These are phyloP conservation scores for Gopherus evgoodei DNA, from an alignment of 2,113 vertebrate species.

Conservation along the genomic window DNA sequence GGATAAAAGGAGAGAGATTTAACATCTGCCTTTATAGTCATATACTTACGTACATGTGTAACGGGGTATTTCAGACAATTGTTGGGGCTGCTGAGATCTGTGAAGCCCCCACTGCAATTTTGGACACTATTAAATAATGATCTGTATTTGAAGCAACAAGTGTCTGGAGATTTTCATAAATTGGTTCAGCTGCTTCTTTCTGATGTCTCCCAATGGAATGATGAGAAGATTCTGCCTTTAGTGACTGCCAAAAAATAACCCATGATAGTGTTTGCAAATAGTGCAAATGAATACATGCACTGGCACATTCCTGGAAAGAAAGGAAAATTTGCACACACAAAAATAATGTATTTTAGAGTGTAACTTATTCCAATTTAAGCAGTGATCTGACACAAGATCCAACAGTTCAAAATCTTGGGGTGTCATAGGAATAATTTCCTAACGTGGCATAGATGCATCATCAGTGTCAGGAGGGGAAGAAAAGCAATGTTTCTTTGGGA, in stretches of 20 bases:
- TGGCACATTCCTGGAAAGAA: neutral
- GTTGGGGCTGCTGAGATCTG: neutral
- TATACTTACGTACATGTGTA: neutral
- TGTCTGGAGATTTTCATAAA: neutral
- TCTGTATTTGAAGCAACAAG: neutral
- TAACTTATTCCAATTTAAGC: neutral
- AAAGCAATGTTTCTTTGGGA: neutral
- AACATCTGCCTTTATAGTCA: neutral
- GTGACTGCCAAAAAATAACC: neutral
- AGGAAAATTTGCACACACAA: neutral
- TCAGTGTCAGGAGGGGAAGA: neutral
- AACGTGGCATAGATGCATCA: constrained; percentile 34
- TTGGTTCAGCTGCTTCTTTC: neutral
- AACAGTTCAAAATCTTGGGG: neutral
- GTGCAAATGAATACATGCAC: neutral
- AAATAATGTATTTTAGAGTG: neutral
- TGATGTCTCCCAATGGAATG: neutral
- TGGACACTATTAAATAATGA: neutral
- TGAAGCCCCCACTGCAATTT: neutral
- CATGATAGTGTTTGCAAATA: neutral
- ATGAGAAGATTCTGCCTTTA: neutral
- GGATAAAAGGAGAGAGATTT: neutral
- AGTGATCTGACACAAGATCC: neutral
- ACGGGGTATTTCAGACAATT: neutral
- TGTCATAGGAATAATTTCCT: neutral